A percentile compares a stretch with the other conserved stretches of the same genome.
These are phyloP conservation scores for Caiman crocodilus DNA, from an alignment of 2,797 vertebrate species.

Conservation along the genomic window DNA sequence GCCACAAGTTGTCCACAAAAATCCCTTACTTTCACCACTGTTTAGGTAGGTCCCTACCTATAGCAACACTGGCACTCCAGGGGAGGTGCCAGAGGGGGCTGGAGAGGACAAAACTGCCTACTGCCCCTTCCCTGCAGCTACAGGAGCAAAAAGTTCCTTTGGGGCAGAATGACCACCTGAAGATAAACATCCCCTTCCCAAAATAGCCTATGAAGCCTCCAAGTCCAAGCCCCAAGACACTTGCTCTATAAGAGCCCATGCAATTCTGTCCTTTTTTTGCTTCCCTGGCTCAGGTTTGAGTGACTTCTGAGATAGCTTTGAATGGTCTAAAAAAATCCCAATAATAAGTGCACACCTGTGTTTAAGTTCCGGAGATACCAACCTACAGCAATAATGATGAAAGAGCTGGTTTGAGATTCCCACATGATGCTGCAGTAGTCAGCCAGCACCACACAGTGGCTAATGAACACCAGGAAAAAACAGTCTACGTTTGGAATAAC, in stretches of 20 bases:
- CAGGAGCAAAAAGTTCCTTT: constrained; percentile 11
- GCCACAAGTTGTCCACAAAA: too few species aligned
- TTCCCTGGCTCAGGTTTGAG: background rate
- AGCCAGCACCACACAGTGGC: background rate
- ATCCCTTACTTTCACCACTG: too few species aligned
- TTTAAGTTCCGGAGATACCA: constrained; percentile 53
- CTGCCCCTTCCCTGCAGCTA: background rate
- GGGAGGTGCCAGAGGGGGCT: constrained; percentile 67
- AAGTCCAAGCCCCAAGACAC: too few species aligned
- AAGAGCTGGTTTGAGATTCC: constrained; percentile 53
- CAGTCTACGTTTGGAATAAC: constrained; percentile 42
- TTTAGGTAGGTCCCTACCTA: background rate
- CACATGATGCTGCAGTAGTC: constrained; percentile 43
- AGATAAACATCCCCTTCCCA: background rate
- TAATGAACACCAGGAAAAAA: constrained; percentile 45
- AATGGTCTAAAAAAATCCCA: constrained; percentile 49
- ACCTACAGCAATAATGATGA: constrained; percentile 59
- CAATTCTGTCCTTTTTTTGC: background rate
- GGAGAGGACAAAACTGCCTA: constrained; percentile 58
- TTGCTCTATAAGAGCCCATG: too few species aligned
- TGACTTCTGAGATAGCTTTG: background rate
- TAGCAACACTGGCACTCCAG: background rate
- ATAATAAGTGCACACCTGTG: constrained; percentile 40
- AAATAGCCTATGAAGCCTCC: background rate
- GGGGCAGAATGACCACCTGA: constrained; percentile 12